Base-by-base conservation (phyloP, 1,140 invertebrate genomes). In the Vanessa tameamea region DNA sequence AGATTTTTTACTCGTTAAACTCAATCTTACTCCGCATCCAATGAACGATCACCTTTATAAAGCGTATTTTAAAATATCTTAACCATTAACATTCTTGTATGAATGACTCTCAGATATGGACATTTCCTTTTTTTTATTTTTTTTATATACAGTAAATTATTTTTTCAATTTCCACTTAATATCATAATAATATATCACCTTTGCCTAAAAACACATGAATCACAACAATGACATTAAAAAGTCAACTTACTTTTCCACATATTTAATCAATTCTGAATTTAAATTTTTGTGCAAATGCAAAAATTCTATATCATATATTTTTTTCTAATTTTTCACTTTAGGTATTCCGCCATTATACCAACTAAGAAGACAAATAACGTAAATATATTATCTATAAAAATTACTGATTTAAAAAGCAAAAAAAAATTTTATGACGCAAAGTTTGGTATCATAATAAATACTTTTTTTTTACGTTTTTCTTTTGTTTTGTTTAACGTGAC, bases 41-140 rank as follows among this genome's bases (percentile, higher is more conserved):
- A 50, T 65, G 47, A 43, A 65, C 47, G 47, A 23, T 43, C 43
- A n/a, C 4, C 48, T 14, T 15, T 50, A 83, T 83, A 86, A 86
- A 86, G 82, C 82, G 84, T 79, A 80, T 79, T 70, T 76, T 76
- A 73, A 78, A 72, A 72, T 72, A 37, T 73, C 53, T 73, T 72
- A 67, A 37, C 50, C 50, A 50, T 69, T 51, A 57, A 66, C 47
- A 70, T 53, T 57, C 23, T 65, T 65, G 50, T 66, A 64, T 57
- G 51, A 66, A 69, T 69, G 20, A 63, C 37, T 47, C 59, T 64
- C 50, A 77, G 70, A 77, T 77, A 77, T 77, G 75, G 71, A 77
- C 71, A 68, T 77, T 77, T 66, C 67, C 63, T 69, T 64, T 20
- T 64, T 26, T 67, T 64, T 68, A 43, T 43, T 69, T 61, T 72